These are phyloP conservation scores for Tinamus guttatus DNA, from an alignment of 2,113 vertebrate genomes.

Conservation along the genomic window DNA sequence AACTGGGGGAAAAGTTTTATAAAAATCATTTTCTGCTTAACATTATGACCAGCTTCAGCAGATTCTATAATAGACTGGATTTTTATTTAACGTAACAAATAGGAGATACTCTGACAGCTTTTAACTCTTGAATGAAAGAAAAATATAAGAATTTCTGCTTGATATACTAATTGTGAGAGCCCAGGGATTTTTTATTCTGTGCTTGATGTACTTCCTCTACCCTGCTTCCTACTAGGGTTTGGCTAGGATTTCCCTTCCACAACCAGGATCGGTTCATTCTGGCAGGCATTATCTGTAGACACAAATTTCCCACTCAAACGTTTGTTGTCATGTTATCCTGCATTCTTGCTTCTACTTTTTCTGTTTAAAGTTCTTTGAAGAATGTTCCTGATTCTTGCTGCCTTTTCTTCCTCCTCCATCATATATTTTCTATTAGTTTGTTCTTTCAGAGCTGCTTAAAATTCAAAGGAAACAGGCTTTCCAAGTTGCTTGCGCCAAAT, in stretches of 20 bases:
- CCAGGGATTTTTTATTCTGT: neutral
- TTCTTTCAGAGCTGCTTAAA: neutral
- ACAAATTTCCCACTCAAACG: neutral
- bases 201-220: neutral
- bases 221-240: neutral
- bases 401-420: neutral
- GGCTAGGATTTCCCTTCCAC: neutral
- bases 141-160: neutral
- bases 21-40: neutral
- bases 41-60: neutral
- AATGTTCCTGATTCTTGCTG: neutral
- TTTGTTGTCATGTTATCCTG: neutral
- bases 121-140: neutral
- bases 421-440: neutral
- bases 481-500: neutral
- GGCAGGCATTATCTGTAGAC: neutral
- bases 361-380: neutral
- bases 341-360: neutral
- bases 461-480: neutral
- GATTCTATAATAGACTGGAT: neutral
- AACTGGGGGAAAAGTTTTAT: neutral
- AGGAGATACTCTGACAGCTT: neutral
- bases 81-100: neutral
- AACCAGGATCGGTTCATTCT: neutral
- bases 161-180: neutral